These are phyloP conservation scores for Neomicropteryx cornuta DNA, from an alignment of 1,140 invertebrate species.

Conservation along the genomic window DNA sequence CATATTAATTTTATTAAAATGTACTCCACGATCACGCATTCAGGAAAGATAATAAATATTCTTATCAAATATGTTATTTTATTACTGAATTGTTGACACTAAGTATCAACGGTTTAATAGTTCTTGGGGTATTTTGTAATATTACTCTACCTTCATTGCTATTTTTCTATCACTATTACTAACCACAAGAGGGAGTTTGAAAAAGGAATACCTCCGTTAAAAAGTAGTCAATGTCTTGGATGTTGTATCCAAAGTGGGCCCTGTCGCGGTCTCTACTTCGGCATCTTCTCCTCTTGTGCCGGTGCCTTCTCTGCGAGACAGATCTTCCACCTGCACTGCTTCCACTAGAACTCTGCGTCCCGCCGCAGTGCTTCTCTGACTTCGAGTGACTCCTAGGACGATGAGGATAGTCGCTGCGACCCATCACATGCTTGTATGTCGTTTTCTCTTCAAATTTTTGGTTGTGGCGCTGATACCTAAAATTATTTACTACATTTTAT, in stretches of 20 bases:
- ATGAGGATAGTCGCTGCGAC: constrained; percentile 29
- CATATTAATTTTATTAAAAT: constrained; percentile 8
- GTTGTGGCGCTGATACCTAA: constrained; percentile 15
- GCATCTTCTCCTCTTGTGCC: constrained; percentile 26
- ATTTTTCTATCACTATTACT: too few relatives aligned
- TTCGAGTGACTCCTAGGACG: constrained; percentile 26
- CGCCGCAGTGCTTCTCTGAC: constrained; percentile 21
- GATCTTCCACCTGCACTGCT: constrained; percentile 26
- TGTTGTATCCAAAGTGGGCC: constrained; percentile 58
- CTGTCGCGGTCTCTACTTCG: constrained; percentile 25
- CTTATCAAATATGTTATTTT: too few relatives aligned
- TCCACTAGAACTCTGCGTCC: constrained; percentile 22
- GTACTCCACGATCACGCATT: constrained; percentile 6
- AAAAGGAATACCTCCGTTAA: constrained; percentile 47
- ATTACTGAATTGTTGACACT: too few relatives aligned
- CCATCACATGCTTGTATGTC: constrained; percentile 22
- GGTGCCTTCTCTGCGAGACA: constrained; percentile 19
- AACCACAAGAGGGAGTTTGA: constrained; percentile 4
- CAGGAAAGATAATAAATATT: too few relatives aligned
- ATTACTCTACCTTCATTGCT: too few relatives aligned
- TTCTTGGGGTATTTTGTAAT: too few relatives aligned
- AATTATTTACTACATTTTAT: constrained; percentile 4
- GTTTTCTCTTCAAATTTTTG: constrained; percentile 18
- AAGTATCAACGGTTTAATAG: too few relatives aligned
- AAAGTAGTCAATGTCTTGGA: constrained; percentile 61